Evolutionary conservation across 1,140 invertebrate species (phyloP).

Genomic region (Sycophila sp.): DNA sequence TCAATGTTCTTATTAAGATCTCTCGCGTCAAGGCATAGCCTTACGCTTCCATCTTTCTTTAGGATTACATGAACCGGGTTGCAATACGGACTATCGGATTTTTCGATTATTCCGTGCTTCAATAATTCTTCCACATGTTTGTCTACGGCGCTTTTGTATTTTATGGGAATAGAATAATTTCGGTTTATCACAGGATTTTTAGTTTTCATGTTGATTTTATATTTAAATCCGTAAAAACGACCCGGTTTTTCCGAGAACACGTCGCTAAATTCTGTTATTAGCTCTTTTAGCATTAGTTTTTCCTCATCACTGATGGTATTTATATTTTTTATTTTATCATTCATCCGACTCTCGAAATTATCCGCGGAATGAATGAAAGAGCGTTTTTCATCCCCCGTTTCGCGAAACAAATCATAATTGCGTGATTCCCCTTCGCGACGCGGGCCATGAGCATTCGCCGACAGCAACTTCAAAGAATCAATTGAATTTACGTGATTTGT

Average conservation of each 20-base stretch:
- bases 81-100: slow-evolving; percentile 40
- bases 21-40: slow-evolving; percentile 48
- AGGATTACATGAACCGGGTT: slow-evolving; percentile 40
- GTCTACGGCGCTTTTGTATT: neutral
- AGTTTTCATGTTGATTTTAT: slow-evolving; percentile 12
- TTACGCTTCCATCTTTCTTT: slow-evolving; percentile 40
- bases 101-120: slow-evolving; percentile 38
- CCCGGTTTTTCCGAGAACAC: slow-evolving; percentile 25
- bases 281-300: neutral
- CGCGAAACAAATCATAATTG: too few relatives aligned
- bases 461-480: too few relatives aligned
- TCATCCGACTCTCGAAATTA: too few relatives aligned
- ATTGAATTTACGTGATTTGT: too few relatives aligned
- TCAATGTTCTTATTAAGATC: neutral
- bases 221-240: slow-evolving; percentile 16
- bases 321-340: too few relatives aligned
- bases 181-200: slow-evolving; percentile 12
- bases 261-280: neutral
- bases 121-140: slow-evolving; percentile 37
- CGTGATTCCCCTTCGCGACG: too few relatives aligned
- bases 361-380: too few relatives aligned
- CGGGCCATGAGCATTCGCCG: too few relatives aligned
- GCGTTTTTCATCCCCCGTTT: too few relatives aligned
- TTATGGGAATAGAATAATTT: slow-evolving; percentile 35
- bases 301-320: neutral